Percentiles rank a stretch among this genome's conserved stretches.
Conservation (phyloP, 2,113 vertebrate species). For the Peromyscus californicus region DNA sequence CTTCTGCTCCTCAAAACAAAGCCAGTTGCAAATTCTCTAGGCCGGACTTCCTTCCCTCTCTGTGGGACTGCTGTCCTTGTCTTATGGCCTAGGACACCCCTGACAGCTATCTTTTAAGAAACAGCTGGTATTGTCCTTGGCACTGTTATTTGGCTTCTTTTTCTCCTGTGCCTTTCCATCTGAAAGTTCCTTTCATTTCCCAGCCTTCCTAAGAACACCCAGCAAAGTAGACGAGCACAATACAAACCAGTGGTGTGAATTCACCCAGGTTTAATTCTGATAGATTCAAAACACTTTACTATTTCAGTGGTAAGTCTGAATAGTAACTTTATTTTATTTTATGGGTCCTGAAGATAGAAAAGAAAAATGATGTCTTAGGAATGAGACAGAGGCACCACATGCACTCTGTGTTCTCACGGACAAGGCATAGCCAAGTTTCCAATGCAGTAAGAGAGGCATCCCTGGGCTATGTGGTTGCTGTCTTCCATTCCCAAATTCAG, state of each 20-base stretch:
- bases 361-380: background rate
- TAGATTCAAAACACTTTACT: background rate
- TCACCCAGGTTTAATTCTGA: fast-evolving
- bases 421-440: background rate
- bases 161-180: background rate
- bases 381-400: background rate
- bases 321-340: background rate
- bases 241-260: background rate
- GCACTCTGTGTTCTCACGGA: background rate
- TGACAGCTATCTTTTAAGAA: background rate
- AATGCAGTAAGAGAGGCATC: background rate
- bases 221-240: background rate
- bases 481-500: background rate
- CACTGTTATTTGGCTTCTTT: background rate
- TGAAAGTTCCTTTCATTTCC: background rate
- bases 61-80: background rate
- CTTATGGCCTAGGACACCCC: background rate
- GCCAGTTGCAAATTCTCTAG: background rate
- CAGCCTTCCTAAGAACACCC: background rate
- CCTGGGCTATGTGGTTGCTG: background rate
- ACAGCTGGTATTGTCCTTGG: background rate
- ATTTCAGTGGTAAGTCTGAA: background rate
- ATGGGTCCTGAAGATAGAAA: background rate
- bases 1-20: background rate
- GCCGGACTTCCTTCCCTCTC: background rate